Conservation (phyloP, 64 coral and sea anemone genomes). For the Orbicella faveolata region DNA sequence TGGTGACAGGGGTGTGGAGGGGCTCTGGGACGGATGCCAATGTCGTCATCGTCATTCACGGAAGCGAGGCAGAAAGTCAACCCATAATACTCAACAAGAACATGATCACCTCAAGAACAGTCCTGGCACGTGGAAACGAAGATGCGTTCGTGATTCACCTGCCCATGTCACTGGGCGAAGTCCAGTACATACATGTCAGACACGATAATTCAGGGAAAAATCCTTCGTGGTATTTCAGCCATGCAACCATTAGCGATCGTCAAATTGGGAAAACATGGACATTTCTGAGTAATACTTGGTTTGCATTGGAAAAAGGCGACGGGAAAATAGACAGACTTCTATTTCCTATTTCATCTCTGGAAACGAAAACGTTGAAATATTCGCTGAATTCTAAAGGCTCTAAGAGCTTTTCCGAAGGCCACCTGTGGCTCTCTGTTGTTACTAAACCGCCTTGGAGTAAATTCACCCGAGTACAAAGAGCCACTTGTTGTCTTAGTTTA, state of each 20-base stretch:
- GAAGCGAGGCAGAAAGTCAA: conserved; percentile 32
- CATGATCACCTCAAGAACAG: conserved; percentile 19
- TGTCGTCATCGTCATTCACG: conserved; percentile 45
- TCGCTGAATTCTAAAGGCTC: background rate
- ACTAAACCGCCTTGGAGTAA: conserved; percentile 46
- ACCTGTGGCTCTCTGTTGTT: conserved; percentile 62
- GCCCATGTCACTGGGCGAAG: conserved; percentile 20
- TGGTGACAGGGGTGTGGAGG: conserved; percentile 46
- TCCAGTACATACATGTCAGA: conserved; percentile 41
- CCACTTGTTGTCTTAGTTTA: conserved; percentile 38
- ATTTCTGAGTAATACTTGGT: conserved; percentile 39
- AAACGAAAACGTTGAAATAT: conserved; percentile 29
- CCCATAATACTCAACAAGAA: conserved; percentile 37
- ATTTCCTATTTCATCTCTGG: background rate
- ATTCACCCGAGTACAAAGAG: conserved; percentile 49
- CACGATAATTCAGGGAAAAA: conserved; percentile 52
- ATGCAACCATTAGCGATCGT: background rate
- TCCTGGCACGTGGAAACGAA: conserved; percentile 47
- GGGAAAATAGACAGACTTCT: conserved; percentile 39
- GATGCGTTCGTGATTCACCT: conserved; percentile 42
- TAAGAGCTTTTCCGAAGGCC: conserved; percentile 25
- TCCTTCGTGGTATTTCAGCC: conserved; percentile 52
- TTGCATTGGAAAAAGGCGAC: conserved; percentile 39
- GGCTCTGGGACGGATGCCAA: conserved; percentile 51
- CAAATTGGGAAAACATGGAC: conserved; percentile 30